Evolutionary conservation across 2,113 vertebrate species (phyloP), one percentile per base, ranked within the genome.

Genomic region (Corydoras sp.): DNA sequence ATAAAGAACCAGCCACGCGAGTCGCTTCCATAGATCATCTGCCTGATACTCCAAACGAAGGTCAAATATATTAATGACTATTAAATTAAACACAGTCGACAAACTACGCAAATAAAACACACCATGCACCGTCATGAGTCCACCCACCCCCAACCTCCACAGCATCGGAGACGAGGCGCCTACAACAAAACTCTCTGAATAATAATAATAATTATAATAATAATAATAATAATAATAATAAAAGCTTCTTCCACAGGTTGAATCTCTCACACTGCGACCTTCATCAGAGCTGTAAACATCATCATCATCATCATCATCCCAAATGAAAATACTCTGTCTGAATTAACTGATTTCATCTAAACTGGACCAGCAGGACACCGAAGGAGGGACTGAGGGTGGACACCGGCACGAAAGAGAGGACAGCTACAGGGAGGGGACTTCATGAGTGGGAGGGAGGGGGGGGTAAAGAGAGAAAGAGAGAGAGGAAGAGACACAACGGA

Each of bases 51-150:
- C 35, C 4, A 43, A 43, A 90, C 87, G 86, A 77, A 88, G 82
- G 81, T 86, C 84, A 90, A 91, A 91, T 91, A 91, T 91, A 91
- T 90, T 92, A 91, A 90, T 85, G 83, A 90, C 85, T 86, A 89
- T 90, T 90, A 92, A 90, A 91, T 90, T 86, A 90, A 90, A 85
- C 81, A 82, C 78, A 78, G 35, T 43, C 35, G 85, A 89, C 85
- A 85, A 78, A 73, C 62, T 83, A 83, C 84, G 86, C 81, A 81
- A 83, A 85, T 81, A 83, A 87, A 85, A 88, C 82, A 86, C 81
- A 64, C 66, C 76, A 76, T 60, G 81, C 81, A 81, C 83, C 83
- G 85, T 83, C 85, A 82, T 85, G 81, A 61, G 67, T 51, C 51
- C 10, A 68, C 35, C 56, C 18, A 72, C 31, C 66, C 54, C 61